Evolutionary conservation across 2,888 invertebrate species (phyloP).

Genomic region (Microctonus aethiopoides): DNA sequence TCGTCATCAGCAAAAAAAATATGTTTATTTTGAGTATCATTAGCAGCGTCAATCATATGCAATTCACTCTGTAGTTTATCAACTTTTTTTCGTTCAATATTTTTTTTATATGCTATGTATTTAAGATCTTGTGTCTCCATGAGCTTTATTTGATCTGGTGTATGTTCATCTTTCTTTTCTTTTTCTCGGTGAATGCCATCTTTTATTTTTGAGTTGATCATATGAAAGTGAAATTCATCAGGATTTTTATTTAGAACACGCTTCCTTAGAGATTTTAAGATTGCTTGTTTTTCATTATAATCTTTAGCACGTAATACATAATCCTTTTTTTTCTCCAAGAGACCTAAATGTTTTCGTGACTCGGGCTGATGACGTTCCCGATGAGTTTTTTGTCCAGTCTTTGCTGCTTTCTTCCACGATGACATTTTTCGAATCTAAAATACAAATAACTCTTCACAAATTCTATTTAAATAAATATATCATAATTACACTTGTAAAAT

Average conservation of each 20-base stretch:
- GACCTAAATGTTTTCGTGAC: slow-evolving; percentile 79
- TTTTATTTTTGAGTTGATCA: slow-evolving; percentile 86
- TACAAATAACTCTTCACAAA: slow-evolving; percentile 6
- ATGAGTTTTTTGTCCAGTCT: slow-evolving; percentile 86
- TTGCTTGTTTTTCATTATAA: slow-evolving; percentile 84
- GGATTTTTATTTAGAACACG: slow-evolving; percentile 93
- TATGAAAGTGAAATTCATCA: slow-evolving; percentile 98
- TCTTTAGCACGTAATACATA: slow-evolving; percentile 83
- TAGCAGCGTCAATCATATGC: slow-evolving; percentile 83
- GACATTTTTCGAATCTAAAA: slow-evolving; percentile 74
- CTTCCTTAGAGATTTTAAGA: slow-evolving; percentile 83
- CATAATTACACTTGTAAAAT: no score
- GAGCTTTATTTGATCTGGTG: slow-evolving; percentile 84
- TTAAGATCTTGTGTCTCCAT: slow-evolving; percentile 93
- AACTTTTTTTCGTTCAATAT: slow-evolving; percentile 83
- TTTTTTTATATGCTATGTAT: slow-evolving; percentile 88
- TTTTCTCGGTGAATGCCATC: slow-evolving; percentile 74
- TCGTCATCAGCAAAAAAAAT: slow-evolving; percentile 80
- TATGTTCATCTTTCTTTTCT: slow-evolving; percentile 78
- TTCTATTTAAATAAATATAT: no score
- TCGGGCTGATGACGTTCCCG: slow-evolving; percentile 88
- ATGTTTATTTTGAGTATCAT: slow-evolving; percentile 79
- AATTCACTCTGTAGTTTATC: slow-evolving; percentile 80
- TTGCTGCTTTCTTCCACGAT: slow-evolving; percentile 89
- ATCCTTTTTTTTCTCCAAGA: slow-evolving; percentile 91